Conservation (phyloP, 2,797 vertebrate species). For the Dallia pectoralis region DNA sequence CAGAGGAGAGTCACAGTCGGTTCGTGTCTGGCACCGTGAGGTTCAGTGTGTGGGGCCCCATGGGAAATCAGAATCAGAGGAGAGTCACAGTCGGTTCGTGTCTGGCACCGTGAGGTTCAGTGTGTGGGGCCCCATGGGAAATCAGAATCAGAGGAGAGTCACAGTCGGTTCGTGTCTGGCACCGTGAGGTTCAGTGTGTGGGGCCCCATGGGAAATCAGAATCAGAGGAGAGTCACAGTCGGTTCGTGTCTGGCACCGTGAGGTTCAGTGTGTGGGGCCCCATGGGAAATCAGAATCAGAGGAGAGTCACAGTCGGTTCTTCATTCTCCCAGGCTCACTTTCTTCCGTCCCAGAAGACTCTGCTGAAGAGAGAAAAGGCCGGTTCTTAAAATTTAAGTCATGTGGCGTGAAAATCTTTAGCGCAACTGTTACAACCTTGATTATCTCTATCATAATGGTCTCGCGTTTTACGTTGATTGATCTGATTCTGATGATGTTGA, state of each 20-base stretch:
- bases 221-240: too few relatives aligned
- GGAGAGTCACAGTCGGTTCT: conserved; percentile 25
- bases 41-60: conserved; percentile 25
- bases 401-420: conserved; percentile 44
- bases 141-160: conserved; percentile 42
- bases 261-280: conserved; percentile 26
- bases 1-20: too few relatives aligned
- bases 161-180: conserved; percentile 18
- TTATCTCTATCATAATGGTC: conserved; percentile 7
- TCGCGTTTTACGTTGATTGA: conserved; percentile 39
- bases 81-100: too few relatives aligned
- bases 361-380: conserved; percentile 32
- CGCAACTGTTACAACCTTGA: conserved; percentile 22
- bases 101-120: conserved; percentile 34
- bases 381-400: conserved; percentile 51
- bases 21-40: conserved; percentile 29
- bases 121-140: conserved; percentile 38
- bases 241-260: conserved; percentile 29
- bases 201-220: conserved; percentile 42
- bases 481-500: conserved; percentile 35
- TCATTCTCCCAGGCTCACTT: conserved; percentile 18
- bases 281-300: conserved; percentile 44
- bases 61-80: conserved; percentile 47
- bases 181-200: conserved; percentile 36
- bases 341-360: conserved; percentile 8